phyloP scores from a whole-genome alignment of 2,797 vertebrate species.

The Ctenopoma multispine region DNA sequence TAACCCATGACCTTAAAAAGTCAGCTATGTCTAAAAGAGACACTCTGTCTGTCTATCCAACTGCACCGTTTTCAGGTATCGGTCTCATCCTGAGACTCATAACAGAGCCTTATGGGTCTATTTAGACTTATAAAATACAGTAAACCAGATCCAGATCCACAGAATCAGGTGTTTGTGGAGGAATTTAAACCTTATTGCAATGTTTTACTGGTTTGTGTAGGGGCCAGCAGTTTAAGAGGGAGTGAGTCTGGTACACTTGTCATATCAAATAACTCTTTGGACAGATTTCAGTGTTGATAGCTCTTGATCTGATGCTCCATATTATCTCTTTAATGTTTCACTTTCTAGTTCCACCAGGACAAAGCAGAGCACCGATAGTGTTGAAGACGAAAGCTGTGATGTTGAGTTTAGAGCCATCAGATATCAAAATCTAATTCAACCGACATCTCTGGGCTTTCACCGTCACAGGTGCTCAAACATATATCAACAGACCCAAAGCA shows the following conservation, averaged over 20 bases:
- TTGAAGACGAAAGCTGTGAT: constrained; percentile 32
- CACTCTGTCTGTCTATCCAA: constrained; percentile 17
- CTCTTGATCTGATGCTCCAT: constrained; percentile 22
- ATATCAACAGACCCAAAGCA: not conserved
- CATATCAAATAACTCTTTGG: constrained; percentile 46
- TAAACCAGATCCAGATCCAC: constrained; percentile 40
- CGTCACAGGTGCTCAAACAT: constrained; percentile 14
- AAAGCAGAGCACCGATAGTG: constrained; percentile 25
- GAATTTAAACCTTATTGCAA: constrained; percentile 15
- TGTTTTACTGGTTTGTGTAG: constrained; percentile 9
- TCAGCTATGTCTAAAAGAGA: constrained; percentile 18
- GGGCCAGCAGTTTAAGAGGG: not conserved
- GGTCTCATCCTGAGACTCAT: constrained; percentile 31
- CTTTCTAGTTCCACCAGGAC: constrained; percentile 12
- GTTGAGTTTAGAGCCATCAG: constrained; percentile 9
- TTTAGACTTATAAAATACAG: constrained; percentile 30
- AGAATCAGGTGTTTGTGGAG: constrained; percentile 40
- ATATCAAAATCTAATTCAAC: constrained; percentile 27
- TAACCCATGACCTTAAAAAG: constrained; percentile 52
- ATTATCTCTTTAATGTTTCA: constrained; percentile 20
- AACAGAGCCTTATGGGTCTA: constrained; percentile 36
- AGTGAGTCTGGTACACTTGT: constrained; percentile 38
- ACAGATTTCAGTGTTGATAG: constrained; percentile 47
- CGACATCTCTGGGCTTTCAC: constrained; percentile 23
- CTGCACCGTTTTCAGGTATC: constrained; percentile 34